Evolutionary conservation across 2,797 vertebrate species (phyloP).

Genomic region (Sebastes hubbsi): DNA sequence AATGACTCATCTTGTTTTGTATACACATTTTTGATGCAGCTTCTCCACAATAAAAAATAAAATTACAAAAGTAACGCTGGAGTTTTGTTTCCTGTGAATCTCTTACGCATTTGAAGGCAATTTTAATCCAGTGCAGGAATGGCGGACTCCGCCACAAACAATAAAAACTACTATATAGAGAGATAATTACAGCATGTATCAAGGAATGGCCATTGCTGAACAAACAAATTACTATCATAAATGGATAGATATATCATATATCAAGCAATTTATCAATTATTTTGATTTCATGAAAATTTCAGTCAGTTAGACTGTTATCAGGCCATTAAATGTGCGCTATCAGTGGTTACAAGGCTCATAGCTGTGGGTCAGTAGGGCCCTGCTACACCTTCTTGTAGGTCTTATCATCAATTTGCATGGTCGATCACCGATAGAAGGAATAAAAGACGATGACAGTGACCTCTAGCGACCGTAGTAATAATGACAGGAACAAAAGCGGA

Average conservation of each 20-base stretch:
- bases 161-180: not conserved
- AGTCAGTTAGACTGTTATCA: not conserved
- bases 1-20: not conserved
- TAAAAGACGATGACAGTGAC: no score
- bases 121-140: not conserved
- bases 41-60: not conserved
- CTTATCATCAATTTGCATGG: no score
- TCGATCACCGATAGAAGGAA: no score
- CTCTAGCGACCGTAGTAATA: no score
- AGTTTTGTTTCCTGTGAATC: not conserved
- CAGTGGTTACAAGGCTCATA: no score
- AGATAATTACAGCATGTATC: no score
- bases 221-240: no score
- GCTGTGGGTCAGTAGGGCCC: no score
- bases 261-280: not conserved
- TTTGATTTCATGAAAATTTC: not conserved
- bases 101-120: not conserved
- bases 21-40: not conserved
- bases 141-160: not conserved
- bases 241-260: not conserved
- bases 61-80: not conserved
- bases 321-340: no score
- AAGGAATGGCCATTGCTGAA: not conserved
- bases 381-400: no score
- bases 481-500: no score